phyloP scores from a whole-genome alignment of 2,113 vertebrate genomes.

The Strix uralensis region DNA sequence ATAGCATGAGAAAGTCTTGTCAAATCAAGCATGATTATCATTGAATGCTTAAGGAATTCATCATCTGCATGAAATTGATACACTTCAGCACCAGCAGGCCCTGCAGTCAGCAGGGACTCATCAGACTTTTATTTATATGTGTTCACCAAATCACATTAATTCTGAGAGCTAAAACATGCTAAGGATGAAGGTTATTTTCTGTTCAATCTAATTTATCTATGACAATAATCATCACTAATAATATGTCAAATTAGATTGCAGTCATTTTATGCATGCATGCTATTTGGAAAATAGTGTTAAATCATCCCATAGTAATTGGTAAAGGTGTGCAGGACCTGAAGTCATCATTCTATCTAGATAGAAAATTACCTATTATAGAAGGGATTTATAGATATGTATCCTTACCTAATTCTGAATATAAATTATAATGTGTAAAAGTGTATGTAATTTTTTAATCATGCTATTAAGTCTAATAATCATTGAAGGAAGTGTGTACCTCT shows the following conservation, averaged over 20 bases:
- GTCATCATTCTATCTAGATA: slow-evolving; percentile 68
- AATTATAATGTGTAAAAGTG: slow-evolving; percentile 63
- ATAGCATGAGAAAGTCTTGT: slow-evolving; percentile 89
- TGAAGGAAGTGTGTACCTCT: background rate
- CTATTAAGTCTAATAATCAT: slow-evolving; percentile 65
- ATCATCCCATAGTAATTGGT: slow-evolving; percentile 74
- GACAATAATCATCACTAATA: slow-evolving; percentile 87
- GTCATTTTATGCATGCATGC: slow-evolving; percentile 80
- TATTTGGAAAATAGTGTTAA: slow-evolving; percentile 80
- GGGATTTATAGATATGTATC: slow-evolving; percentile 64
- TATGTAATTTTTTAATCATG: slow-evolving; percentile 49
- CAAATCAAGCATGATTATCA: slow-evolving; percentile 89
- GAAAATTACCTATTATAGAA: slow-evolving; percentile 76
- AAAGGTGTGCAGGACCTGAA: slow-evolving; percentile 68
- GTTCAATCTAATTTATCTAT: slow-evolving; percentile 87
- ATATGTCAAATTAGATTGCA: slow-evolving; percentile 85
- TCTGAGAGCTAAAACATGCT: slow-evolving; percentile 86
- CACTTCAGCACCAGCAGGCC: slow-evolving; percentile 80
- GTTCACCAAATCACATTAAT: slow-evolving; percentile 89
- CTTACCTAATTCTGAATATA: slow-evolving; percentile 68
- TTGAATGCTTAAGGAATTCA: slow-evolving; percentile 86
- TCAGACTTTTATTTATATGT: slow-evolving; percentile 88
- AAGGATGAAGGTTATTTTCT: slow-evolving; percentile 88
- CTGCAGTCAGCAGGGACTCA: slow-evolving; percentile 82
- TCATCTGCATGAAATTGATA: slow-evolving; percentile 89